These are phyloP conservation scores for Dromiciops gliroides DNA, from an alignment of 2,113 vertebrate species.

Conservation along the genomic window DNA sequence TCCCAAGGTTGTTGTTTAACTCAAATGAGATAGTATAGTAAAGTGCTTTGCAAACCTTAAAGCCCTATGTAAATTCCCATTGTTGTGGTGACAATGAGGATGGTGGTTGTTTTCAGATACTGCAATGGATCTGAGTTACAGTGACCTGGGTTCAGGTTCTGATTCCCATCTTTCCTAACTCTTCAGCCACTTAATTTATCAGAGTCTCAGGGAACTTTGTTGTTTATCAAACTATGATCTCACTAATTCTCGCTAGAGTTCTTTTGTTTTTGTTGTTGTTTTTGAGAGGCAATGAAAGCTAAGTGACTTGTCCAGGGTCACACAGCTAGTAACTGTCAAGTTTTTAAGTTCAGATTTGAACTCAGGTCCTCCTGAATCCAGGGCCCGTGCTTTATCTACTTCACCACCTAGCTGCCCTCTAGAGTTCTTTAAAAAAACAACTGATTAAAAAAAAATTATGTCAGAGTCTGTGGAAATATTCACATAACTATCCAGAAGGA, in stretches of 20 bases:
- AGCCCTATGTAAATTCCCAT: background rate
- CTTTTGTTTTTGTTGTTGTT: no score
- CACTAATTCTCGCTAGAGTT: background rate
- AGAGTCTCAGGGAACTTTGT: background rate
- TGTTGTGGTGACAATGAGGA: background rate
- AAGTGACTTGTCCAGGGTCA: no score
- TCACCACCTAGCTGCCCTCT: no score
- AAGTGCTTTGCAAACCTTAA: background rate
- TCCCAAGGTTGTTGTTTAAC: background rate
- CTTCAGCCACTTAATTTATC: background rate
- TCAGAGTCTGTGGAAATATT: background rate
- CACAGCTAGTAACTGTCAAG: no score
- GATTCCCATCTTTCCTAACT: background rate
- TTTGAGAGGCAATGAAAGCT: no score
- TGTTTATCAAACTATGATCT: background rate
- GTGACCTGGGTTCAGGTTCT: background rate
- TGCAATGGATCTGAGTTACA: background rate
- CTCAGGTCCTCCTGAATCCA: no score
- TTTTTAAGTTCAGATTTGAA: no score
- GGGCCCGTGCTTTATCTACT: no score
- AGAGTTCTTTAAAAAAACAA: background rate
- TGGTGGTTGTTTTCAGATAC: background rate
- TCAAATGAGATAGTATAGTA: background rate
- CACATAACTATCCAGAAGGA: background rate
- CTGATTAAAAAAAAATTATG: background rate